Evolutionary conservation across 1,140 invertebrate species (phyloP), one percentile per base, ranked within the genome.

Genomic region (Scylla paramamosain): DNA sequence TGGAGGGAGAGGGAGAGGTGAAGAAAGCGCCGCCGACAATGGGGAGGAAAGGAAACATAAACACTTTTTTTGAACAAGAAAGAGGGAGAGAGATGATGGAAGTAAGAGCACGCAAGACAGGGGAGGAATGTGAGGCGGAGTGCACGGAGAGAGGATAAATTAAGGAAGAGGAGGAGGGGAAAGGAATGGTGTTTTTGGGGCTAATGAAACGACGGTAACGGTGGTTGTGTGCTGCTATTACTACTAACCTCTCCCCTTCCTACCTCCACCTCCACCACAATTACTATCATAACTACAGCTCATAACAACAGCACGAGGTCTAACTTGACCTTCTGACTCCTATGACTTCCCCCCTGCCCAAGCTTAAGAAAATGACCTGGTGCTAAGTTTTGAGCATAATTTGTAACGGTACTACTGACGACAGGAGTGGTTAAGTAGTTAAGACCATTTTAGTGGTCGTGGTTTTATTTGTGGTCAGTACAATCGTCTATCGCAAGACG

Each of bases 21-120:
- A 29, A 90, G 88, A 39, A 31, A 59, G 48, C n/a, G 46, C 31
- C 46, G 31, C n/a, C 31, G 91, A 83, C 10, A 59, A 83, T 29
- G 67, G 91, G 91, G 29, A 29, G 28, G 92, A 45, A 46, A 48
- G 77, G 92, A 32, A 28, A 82, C 31, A 28, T 88, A 88, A 88
- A 45, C 86, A 88, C 12, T 46, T 39, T 46, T 32, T n/a, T 88
- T n/a, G 12, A 28, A 28, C n/a, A 25, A 28, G 28, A 32, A 32
- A 28, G 86, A 88, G 86, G 86, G 45, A 88, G 31, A 8, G 45
- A 86, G 10, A 88, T 45, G 28, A 39, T 29, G 59, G 16, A 31
- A 25, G 31, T 67, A n/a, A 67, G 39, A 14, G 91, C 8, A 31
- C 10, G 31, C 25, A 46, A 93, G 39, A 92, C 29, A 82, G 31